Base-by-base conservation (phyloP, 2,113 vertebrate species). In the Megalops atlanticus region DNA sequence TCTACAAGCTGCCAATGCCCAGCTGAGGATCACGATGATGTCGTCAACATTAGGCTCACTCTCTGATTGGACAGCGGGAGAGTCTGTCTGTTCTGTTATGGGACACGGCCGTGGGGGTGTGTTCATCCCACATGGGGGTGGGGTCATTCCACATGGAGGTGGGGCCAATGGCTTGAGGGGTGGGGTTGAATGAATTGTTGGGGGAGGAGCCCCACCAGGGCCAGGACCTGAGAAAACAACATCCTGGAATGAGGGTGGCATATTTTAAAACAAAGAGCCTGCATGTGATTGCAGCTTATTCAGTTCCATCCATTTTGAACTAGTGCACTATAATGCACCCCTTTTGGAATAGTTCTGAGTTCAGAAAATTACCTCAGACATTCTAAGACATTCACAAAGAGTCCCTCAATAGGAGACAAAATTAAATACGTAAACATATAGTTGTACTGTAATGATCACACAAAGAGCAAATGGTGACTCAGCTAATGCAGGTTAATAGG, bases 1-100 rank as follows among this genome's bases (percentile, higher is more conserved):
- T 64, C 92, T 94, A 86, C 98, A 98, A 0, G 91, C 85, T 0
- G 82, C 85, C 2, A 98, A 86, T 0, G 94, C 93, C 78, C 85
- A 84, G 78, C 87, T 84, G 85, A 98, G 87, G 38, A 94, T 90
- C 12, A 1, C 79, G 5, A 96, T 76, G 72, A 97, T 92, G 0
- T 39, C 85, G n/a, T 92, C 92, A 1, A 95, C 68, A 0, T 90
- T 76, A 40, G 92, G 84, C 33, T 94, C 92, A n/a, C 58, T 81
- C 33, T 94, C 89, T 31, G 82, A 86, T 84, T 86, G 86, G 80
- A 78, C 84, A 75, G 54, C 74, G 11, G 27, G 27, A 0, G 78
- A 69, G 41, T 85, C 79, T 35, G 43, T 76, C 71, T 84, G 78
- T 41, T 33, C 43, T 41, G 86, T 87, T 36, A 54, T 15, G 14